A percentile compares a stretch with the other conserved stretches of the same genome.
Evolutionary conservation across 2,888 invertebrate species (phyloP).

Genomic region (Plagiodera versicolora): DNA sequence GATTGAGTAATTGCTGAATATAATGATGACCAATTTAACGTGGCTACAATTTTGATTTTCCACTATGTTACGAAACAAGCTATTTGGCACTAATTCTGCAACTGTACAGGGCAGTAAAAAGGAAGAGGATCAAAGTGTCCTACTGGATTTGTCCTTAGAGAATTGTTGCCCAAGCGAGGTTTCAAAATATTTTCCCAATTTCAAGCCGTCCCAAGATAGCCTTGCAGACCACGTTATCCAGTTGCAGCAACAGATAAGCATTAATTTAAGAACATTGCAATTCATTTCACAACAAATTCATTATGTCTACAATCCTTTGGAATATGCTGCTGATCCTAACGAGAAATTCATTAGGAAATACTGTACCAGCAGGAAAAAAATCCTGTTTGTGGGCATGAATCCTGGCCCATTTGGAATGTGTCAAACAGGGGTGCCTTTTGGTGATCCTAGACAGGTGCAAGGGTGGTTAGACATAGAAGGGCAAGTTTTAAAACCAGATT

Average conservation of each 20-base stretch:
- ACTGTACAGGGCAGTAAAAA: not conserved
- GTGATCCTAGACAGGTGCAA: slow-evolving; percentile 76
- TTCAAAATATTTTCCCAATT: slow-evolving; percentile 20
- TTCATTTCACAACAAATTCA: slow-evolving; percentile 59
- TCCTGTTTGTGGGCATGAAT: slow-evolving; percentile 92
- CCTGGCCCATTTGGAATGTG: slow-evolving; percentile 98
- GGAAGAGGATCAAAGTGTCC: slow-evolving; percentile 9
- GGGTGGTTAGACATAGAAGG: slow-evolving; percentile 78
- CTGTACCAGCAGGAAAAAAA: slow-evolving; percentile 64
- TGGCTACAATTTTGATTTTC: not conserved
- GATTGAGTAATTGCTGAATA: no score
- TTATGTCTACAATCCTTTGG: slow-evolving; percentile 79
- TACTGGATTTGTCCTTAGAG: slow-evolving; percentile 17
- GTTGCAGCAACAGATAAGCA: slow-evolving; percentile 37
- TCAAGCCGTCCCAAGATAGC: not conserved
- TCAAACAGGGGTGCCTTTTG: slow-evolving; percentile 93
- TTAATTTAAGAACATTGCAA: slow-evolving; percentile 29
- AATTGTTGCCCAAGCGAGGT: slow-evolving; percentile 15
- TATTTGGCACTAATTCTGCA: slow-evolving; percentile 8
- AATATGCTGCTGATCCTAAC: slow-evolving; percentile 81
- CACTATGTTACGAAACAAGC: slow-evolving; percentile 14
- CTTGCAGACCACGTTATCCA: slow-evolving; percentile 49
- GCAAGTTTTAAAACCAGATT: slow-evolving; percentile 66
- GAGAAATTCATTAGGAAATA: slow-evolving; percentile 73
- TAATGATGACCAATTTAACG: no score